These are phyloP conservation scores for Keiferia lycopersicella DNA, from an alignment of 2,888 invertebrate species.

Conservation along the genomic window DNA sequence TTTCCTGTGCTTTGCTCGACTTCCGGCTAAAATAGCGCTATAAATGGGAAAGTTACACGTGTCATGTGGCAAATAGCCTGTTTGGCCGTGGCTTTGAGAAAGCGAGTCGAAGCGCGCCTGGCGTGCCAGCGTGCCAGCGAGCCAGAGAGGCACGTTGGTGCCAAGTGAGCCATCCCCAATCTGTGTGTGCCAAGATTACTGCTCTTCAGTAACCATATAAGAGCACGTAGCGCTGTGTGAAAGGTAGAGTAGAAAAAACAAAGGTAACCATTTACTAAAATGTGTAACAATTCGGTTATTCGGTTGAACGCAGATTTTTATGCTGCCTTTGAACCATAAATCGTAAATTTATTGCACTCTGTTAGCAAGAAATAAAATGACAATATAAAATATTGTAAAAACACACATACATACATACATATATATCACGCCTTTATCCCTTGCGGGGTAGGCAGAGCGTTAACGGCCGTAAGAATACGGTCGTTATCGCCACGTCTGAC, in stretches of 20 bases:
- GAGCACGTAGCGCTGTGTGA: not conserved
- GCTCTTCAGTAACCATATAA: not conserved
- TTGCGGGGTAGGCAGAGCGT: too few relatives aligned
- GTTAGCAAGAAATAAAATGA: not conserved
- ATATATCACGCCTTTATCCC: too few relatives aligned
- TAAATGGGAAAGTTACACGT: not conserved
- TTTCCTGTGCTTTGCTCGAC: conserved; percentile 2
- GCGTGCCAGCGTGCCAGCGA: conserved; percentile 1
- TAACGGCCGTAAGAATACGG: too few relatives aligned
- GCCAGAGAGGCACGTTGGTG: conserved; percentile 7
- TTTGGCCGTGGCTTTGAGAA: conserved; percentile 10
- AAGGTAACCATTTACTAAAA: too few relatives aligned
- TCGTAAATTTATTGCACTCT: not conserved
- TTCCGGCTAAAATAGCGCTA: not conserved
- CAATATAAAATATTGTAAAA: too few relatives aligned
- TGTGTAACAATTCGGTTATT: too few relatives aligned
- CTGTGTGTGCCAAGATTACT: conserved; percentile 21
- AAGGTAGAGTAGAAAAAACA: not conserved
- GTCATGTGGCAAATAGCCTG: conserved; percentile 4
- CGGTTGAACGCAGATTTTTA: too few relatives aligned
- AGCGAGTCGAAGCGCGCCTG: not conserved
- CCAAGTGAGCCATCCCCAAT: conserved; percentile 20
- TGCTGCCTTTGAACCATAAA: too few relatives aligned
- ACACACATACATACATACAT: too few relatives aligned
- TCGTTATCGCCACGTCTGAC: too few relatives aligned